These are phyloP conservation scores for Colletes latitarsis DNA, from an alignment of 1,140 invertebrate genomes.

Conservation along the genomic window DNA sequence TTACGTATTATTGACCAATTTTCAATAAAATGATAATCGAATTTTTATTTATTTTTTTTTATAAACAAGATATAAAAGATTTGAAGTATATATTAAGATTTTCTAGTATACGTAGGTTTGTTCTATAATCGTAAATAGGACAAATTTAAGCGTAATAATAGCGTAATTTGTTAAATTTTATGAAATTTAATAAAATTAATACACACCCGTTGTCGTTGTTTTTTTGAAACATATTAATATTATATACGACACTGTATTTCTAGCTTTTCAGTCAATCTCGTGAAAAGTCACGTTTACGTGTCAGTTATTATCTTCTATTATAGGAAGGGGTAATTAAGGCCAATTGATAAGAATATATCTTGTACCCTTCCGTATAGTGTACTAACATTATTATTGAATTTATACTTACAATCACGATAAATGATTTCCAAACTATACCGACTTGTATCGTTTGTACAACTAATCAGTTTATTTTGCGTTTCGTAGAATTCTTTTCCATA, in stretches of 20 bases:
- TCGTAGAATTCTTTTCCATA: background rate
- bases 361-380: conserved; percentile 17
- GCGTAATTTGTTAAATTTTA: background rate
- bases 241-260: conserved; percentile 16
- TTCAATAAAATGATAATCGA: too few species aligned
- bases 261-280: background rate
- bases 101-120: background rate
- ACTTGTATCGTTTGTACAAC: background rate
- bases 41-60: too few species aligned
- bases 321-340: conserved; percentile 61
- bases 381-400: background rate
- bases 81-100: background rate
- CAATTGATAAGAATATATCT: conserved; percentile 58
- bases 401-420: background rate
- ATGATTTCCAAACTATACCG: background rate
- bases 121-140: background rate
- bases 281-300: conserved; percentile 47
- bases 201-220: background rate
- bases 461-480: background rate
- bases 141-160: background rate
- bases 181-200: background rate
- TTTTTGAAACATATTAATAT: background rate
- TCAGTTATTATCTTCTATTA: conserved; percentile 46
- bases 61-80: too few species aligned
- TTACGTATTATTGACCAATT: background rate